Percentiles rank a stretch among this genome's conserved stretches.
phyloP scores from a whole-genome alignment of 2,888 invertebrate genomes.

The Calephelis perditalis region DNA sequence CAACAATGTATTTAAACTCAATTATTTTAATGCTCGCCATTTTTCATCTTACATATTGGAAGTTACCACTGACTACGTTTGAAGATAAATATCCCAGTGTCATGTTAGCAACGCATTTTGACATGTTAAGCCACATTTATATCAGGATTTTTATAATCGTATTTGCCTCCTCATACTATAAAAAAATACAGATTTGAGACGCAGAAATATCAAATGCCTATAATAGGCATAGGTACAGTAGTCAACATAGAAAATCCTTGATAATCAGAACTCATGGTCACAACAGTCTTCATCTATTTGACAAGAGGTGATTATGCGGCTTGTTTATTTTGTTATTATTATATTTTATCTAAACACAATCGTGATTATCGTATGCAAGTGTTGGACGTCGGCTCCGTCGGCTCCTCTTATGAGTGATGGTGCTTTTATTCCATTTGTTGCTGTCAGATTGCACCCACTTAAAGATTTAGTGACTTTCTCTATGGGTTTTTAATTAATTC shows the following conservation, averaged over 20 bases:
- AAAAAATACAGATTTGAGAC: no score
- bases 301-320: conserved; percentile 67
- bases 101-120: no score
- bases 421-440: conserved; percentile 37
- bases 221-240: no score
- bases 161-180: no score
- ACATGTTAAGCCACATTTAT: no score
- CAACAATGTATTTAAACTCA: no score
- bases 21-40: no score
- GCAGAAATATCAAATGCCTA: no score
- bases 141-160: no score
- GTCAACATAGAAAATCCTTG: conserved; percentile 1
- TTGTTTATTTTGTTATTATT: conserved; percentile 74
- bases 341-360: conserved; percentile 74
- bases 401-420: conserved; percentile 42
- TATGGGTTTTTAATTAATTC: not conserved
- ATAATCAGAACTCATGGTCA: conserved; percentile 30
- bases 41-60: no score
- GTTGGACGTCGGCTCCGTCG: conserved; percentile 39
- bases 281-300: conserved; percentile 44
- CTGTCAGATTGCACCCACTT: conserved; percentile 41
- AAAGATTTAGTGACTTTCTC: conserved; percentile 8
- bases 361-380: conserved; percentile 64
- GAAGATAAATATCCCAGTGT: no score
- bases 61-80: no score